Conservation (phyloP, 2,888 invertebrate genomes). For the Diogma glabrata region DNA sequence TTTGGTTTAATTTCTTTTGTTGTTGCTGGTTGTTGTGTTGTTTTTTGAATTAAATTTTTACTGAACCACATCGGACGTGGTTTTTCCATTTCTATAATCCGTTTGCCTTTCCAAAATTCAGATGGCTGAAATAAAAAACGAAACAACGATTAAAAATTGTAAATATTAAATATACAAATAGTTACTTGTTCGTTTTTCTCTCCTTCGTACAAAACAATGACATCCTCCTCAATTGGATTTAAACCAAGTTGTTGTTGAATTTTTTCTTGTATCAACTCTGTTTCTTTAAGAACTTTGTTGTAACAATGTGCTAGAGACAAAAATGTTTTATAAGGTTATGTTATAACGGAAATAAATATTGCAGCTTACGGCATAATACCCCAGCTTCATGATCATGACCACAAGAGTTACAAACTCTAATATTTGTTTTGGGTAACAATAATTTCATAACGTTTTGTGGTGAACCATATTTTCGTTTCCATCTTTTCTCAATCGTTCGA, state of each 20-base stretch:
- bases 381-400: slow-evolving; percentile 73
- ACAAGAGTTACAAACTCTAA: slow-evolving; percentile 67
- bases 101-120: slow-evolving; percentile 55
- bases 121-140: slow-evolving; percentile 34
- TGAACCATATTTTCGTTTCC: slow-evolving; percentile 58
- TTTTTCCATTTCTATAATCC: slow-evolving; percentile 76
- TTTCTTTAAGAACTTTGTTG: slow-evolving; percentile 67
- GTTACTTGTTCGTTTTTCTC: slow-evolving; percentile 52
- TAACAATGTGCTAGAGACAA: slow-evolving; percentile 67
- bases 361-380: slow-evolving; percentile 65
- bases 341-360: background rate
- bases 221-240: slow-evolving; percentile 69
- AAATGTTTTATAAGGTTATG: slow-evolving; percentile 11
- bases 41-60: slow-evolving; percentile 67
- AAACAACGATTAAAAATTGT: background rate
- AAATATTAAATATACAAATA: background rate
- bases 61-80: slow-evolving; percentile 81
- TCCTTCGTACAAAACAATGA: slow-evolving; percentile 73
- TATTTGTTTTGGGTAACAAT: slow-evolving; percentile 55
- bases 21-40: slow-evolving; percentile 56
- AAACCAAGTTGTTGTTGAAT: slow-evolving; percentile 59
- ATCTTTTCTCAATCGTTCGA: slow-evolving; percentile 61
- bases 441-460: slow-evolving; percentile 58
- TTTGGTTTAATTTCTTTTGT: slow-evolving; percentile 65
- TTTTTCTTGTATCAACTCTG: slow-evolving; percentile 62